Base-by-base conservation (phyloP, 2,888 invertebrate species). In the Gryllus longicercus region DNA sequence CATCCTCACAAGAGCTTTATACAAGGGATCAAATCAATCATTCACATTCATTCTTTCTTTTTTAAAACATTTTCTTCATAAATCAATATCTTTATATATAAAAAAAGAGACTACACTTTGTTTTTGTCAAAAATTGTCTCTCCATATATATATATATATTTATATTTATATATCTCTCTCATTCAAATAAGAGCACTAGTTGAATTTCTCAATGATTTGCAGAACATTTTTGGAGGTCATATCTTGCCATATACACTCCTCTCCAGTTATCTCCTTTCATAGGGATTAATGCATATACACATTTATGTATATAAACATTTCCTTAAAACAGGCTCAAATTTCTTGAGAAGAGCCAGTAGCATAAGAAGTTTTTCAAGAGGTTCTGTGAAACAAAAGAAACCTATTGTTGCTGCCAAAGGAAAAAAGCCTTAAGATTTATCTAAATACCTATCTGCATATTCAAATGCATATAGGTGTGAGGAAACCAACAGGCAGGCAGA, bases 61-160 rank as follows among this genome's bases (percentile, higher is more conserved):
- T 63, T 63, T 63, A 63, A 63, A 63, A 63, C 63, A 63, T 63
- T 63, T 63, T 63, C 63, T 63, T 63, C 63, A 63, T 63, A 63
- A 63, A 63, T 63, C 63, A 63, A 63, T 63, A 63, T 63, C 63
- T 63, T 63, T 63, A 63, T 63, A 63, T 63, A 63, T 63, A 63
- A 63, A 63, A 38, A 63, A 63, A 63, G 63, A 63, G 63, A 63
- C 63, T 63, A 63, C 63, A 63, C 63, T 63, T 63, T 63, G 63
- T n/a, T 63, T 63, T 63, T 63, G 63, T 63, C 63, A 63, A 63
- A 63, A 63, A 63, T 63, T n/a, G 63, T 63, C 63, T 63, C 63
- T 63, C 63, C 63, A 63, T 63, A 63, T 63, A 63, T 63, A 63
- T 63, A 63, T 63, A 63, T 63, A 18, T 63, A 63, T 63, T 63